Percentiles rank a stretch among this genome's conserved stretches.
Evolutionary conservation across 2,888 invertebrate genomes (phyloP).

Genomic region (Megastigmus dorsalis): DNA sequence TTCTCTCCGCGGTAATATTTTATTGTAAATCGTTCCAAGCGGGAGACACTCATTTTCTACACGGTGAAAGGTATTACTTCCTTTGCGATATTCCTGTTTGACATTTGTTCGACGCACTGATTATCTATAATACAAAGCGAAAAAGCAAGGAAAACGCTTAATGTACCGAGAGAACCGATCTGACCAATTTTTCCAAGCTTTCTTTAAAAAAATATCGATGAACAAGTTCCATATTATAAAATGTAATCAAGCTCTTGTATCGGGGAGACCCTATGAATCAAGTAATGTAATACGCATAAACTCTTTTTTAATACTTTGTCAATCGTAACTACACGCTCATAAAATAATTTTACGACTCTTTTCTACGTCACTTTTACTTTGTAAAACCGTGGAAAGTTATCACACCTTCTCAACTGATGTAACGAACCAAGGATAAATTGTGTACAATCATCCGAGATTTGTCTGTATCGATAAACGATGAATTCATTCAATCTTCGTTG

Average conservation of each 20-base stretch:
- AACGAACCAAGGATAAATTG: not conserved
- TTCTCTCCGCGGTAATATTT: slow-evolving; percentile 42
- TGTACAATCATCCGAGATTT: too few species aligned
- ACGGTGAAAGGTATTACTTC: not conserved
- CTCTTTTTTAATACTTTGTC: slow-evolving; percentile 14
- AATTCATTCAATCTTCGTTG: too few species aligned
- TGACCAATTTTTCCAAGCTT: slow-evolving; percentile 37
- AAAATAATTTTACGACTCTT: slow-evolving; percentile 7
- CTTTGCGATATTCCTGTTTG: not conserved
- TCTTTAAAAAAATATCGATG: slow-evolving; percentile 22
- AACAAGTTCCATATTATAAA: slow-evolving; percentile 13
- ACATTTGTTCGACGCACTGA: not conserved
- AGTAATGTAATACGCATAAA: not conserved
- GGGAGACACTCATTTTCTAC: slow-evolving; percentile 2
- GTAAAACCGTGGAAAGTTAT: slow-evolving; percentile 6
- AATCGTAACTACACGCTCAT: not conserved
- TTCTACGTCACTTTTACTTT: slow-evolving; percentile 23
- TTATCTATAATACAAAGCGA: not conserved
- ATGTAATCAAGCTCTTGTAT: slow-evolving; percentile 8
- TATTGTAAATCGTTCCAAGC: not conserved
- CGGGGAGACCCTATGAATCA: not conserved
- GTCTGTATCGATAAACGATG: too few species aligned
- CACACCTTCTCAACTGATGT: not conserved
- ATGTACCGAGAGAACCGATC: slow-evolving; percentile 20
- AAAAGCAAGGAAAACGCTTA: slow-evolving; percentile 4